Percentiles rank a stretch among this genome's conserved stretches.
Conservation (phyloP, 2,797 vertebrate genomes). For the Rallus crepitans region DNA sequence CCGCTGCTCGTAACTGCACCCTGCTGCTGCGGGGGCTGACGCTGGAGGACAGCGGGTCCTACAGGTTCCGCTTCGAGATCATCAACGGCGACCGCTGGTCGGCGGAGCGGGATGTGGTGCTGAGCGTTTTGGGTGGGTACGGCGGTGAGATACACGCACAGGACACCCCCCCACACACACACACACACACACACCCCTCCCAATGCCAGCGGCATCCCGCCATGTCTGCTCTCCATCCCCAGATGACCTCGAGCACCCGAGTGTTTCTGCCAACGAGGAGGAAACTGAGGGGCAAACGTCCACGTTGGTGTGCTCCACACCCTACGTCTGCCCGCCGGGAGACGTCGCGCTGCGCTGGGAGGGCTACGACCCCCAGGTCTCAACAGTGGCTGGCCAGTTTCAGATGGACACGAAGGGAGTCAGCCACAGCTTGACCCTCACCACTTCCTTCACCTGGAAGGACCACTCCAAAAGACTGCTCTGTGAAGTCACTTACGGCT, state of each 20-base stretch:
- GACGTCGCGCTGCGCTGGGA: constrained; percentile 52
- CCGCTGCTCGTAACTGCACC: background rate
- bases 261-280: background rate
- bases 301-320: constrained; percentile 73
- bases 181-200: fast-evolving
- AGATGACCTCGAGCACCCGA: constrained; percentile 46
- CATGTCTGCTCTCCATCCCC: background rate
- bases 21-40: constrained; percentile 53
- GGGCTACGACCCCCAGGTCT: constrained; percentile 43
- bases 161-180: fast-evolving
- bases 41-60: constrained; percentile 45
- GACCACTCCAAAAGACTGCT: constrained; percentile 66
- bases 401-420: constrained; percentile 16
- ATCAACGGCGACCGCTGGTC: constrained; percentile 61
- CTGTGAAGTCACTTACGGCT: constrained; percentile 38
- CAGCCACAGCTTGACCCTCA: constrained; percentile 12
- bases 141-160: fast-evolving
- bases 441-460: constrained; percentile 69
- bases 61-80: constrained; percentile 80
- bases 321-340: constrained; percentile 60
- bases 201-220: fast-evolving
- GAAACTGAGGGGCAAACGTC: constrained; percentile 21
- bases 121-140: constrained; percentile 67
- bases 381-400: background rate
- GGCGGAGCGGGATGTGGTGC: background rate